phyloP scores from a whole-genome alignment of 2,797 vertebrate genomes.

The Alectoris magna region DNA sequence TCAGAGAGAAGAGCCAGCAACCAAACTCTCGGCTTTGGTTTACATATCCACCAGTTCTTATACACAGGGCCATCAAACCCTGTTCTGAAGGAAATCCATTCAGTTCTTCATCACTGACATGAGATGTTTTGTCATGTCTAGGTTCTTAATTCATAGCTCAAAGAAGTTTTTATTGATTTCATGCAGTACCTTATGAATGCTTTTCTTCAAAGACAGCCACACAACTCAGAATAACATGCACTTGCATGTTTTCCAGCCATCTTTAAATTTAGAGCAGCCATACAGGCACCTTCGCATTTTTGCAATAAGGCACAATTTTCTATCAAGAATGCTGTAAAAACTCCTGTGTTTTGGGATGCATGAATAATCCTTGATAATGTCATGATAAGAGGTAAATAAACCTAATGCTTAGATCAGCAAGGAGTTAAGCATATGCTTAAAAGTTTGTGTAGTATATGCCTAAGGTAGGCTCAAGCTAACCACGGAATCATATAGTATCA shows the following conservation, averaged over 20 bases:
- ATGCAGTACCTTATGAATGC: background rate
- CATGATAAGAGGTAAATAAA: background rate
- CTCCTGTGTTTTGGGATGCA: background rate
- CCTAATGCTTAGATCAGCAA: background rate
- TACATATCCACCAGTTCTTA: background rate
- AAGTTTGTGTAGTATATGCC: background rate
- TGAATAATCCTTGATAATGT: background rate
- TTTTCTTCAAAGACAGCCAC: background rate
- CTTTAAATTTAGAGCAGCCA: background rate
- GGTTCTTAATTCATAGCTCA: background rate
- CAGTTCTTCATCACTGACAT: background rate
- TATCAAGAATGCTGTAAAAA: background rate
- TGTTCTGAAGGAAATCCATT: background rate
- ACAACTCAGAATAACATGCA: background rate
- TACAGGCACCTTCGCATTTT: background rate
- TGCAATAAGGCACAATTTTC: background rate
- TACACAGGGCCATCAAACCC: background rate
- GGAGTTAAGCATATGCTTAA: background rate
- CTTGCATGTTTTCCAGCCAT: background rate
- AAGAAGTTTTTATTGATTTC: background rate
- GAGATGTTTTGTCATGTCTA: background rate
- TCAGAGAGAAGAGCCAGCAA: background rate
- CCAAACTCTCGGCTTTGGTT: accelerated
- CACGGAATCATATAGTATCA: no score
- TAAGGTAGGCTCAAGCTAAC: background rate